Conservation (phyloP, 2,888 invertebrate genomes). For the Thecophora atra region DNA sequence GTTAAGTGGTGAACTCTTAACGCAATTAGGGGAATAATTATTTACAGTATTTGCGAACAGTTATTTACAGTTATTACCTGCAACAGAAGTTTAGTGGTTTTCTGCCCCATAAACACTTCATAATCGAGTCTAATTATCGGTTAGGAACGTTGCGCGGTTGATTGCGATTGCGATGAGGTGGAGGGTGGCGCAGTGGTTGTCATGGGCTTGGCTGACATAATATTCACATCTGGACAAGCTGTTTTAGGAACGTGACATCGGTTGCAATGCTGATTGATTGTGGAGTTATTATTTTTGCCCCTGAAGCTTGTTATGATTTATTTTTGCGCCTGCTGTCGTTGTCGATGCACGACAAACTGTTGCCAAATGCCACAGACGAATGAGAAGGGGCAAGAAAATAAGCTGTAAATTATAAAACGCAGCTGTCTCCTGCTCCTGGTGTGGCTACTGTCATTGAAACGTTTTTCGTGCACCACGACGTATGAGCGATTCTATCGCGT, state of each 20-base stretch:
- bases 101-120: not conserved
- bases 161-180: too few relatives aligned
- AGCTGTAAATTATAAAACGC: not conserved
- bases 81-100: not conserved
- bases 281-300: not conserved
- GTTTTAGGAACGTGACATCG: not conserved
- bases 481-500: not conserved
- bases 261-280: not conserved
- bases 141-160: not conserved
- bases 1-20: constrained; percentile 9
- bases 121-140: not conserved
- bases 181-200: too few relatives aligned
- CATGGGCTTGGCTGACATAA: too few relatives aligned
- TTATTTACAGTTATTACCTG: too few relatives aligned
- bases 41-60: constrained; percentile 23
- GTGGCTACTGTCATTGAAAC: not conserved
- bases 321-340: not conserved
- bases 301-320: not conserved
- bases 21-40: constrained; percentile 21
- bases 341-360: not conserved
- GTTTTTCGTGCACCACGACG: not conserved
- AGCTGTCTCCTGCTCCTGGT: not conserved
- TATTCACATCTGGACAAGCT: not conserved
- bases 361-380: not conserved
- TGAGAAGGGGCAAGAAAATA: not conserved